Percentiles rank a stretch among this genome's conserved stretches.
Evolutionary conservation across 1,140 invertebrate genomes (phyloP).

Genomic region (Scaptomyza pallida): DNA sequence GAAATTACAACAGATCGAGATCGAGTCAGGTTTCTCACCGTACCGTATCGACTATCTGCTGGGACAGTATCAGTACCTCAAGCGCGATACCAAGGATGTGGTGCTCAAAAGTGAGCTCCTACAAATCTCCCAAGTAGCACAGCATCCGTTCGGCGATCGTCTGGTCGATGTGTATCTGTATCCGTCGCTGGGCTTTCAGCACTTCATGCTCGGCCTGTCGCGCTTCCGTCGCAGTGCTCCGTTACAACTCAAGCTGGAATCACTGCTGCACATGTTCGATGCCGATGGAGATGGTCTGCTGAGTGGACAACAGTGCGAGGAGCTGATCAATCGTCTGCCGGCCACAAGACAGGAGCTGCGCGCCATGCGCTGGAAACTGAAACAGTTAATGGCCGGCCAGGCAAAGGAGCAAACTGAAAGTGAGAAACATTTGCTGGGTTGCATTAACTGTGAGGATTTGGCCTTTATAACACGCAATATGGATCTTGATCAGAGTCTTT

Average conservation of each 20-base stretch:
- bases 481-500: slow-evolving; percentile 57
- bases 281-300: slow-evolving; percentile 46
- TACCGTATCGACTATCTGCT: slow-evolving; percentile 48
- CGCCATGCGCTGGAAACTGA: slow-evolving; percentile 45
- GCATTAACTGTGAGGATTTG: slow-evolving; percentile 38
- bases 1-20: slow-evolving; percentile 34
- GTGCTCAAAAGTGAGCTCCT: slow-evolving; percentile 46
- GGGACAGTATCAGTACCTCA: slow-evolving; percentile 42
- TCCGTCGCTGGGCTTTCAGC: slow-evolving; percentile 44
- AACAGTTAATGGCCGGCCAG: slow-evolving; percentile 33
- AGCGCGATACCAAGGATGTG: slow-evolving; percentile 28
- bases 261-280: slow-evolving; percentile 40
- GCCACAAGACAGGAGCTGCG: slow-evolving; percentile 30
- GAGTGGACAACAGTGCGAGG: slow-evolving; percentile 38
- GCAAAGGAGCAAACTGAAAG: background rate
- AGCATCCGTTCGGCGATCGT: slow-evolving; percentile 39
- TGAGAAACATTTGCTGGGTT: background rate
- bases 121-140: slow-evolving; percentile 33
- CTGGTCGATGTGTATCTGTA: slow-evolving; percentile 42
- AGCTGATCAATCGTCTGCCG: slow-evolving; percentile 33
- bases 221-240: slow-evolving; percentile 34
- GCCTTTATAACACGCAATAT: slow-evolving; percentile 47
- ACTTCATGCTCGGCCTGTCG: slow-evolving; percentile 34
- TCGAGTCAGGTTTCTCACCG: slow-evolving; percentile 43
- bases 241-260: slow-evolving; percentile 32